These are phyloP conservation scores for Eurosta solidaginis DNA, from an alignment of 1,140 invertebrate species.

Conservation along the genomic window DNA sequence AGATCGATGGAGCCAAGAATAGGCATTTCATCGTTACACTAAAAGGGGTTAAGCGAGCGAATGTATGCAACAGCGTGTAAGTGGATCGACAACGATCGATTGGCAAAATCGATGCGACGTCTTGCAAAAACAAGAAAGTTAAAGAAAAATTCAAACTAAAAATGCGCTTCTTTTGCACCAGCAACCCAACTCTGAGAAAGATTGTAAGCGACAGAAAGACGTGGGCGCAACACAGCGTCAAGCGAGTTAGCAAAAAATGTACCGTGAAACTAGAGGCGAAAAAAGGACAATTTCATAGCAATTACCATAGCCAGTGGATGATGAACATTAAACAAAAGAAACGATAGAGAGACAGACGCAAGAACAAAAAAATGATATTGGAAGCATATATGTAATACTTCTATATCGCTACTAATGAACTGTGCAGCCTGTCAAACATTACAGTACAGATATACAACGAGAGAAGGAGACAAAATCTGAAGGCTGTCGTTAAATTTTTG, in stretches of 20 bases:
- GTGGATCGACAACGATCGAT: slow-evolving; percentile 15
- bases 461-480: too few relatives aligned
- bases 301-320: neutral
- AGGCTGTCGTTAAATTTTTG: too few relatives aligned
- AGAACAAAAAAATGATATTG: too few relatives aligned
- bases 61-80: slow-evolving; percentile 15
- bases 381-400: too few relatives aligned
- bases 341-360: neutral
- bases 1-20: neutral
- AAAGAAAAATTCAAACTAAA: neutral
- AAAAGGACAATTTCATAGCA: slow-evolving; percentile 7
- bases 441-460: too few relatives aligned
- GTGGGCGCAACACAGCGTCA: neutral
- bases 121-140: neutral
- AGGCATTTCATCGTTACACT: neutral
- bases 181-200: slow-evolving; percentile 22
- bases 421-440: too few relatives aligned
- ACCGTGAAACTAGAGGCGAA: neutral
- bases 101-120: neutral
- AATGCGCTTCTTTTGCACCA: neutral
- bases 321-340: neutral
- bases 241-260: neutral
- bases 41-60: slow-evolving; percentile 23
- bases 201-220: slow-evolving; percentile 18
- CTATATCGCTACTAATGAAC: too few relatives aligned